These are phyloP conservation scores for Boloria selene DNA, from an alignment of 2,888 invertebrate genomes.

Conservation along the genomic window DNA sequence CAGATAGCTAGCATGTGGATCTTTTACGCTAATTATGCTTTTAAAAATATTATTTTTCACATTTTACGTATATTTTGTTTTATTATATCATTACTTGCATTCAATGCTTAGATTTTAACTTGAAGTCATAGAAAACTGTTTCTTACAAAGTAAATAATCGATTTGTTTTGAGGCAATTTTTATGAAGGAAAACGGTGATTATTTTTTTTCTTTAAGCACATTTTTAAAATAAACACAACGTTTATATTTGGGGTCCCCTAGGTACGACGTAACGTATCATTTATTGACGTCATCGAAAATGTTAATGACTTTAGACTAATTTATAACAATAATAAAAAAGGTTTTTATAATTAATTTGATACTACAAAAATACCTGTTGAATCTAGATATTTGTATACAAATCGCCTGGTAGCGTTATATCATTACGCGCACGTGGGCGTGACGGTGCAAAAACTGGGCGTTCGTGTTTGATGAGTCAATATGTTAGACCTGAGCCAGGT, in stretches of 20 bases:
- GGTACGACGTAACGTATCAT: too few relatives aligned
- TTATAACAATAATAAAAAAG: background rate
- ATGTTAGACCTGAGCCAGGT: constrained; percentile 1
- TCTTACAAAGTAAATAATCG: too few relatives aligned
- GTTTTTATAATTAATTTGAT: constrained; percentile 1
- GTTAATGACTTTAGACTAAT: background rate
- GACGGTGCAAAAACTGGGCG: constrained; percentile 31
- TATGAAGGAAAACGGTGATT: too few relatives aligned
- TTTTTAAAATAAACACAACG: too few relatives aligned
- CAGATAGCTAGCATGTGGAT: constrained; percentile 16
- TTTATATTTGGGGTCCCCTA: too few relatives aligned
- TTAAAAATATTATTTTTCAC: constrained; percentile 18
- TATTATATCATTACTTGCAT: background rate
- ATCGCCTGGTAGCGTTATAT: constrained; percentile 26
- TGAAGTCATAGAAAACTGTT: too few relatives aligned
- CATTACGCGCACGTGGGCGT: constrained; percentile 30
- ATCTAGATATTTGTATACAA: constrained; percentile 27
- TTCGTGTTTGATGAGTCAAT: constrained; percentile 30
- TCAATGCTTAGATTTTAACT: background rate
- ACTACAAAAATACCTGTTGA: constrained; percentile 22
- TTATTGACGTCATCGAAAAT: too few relatives aligned
- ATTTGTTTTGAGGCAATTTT: too few relatives aligned
- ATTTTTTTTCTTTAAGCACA: too few relatives aligned
- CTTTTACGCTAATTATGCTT: constrained; percentile 25
- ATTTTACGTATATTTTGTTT: constrained; percentile 9